These are phyloP conservation scores for Scatophagus argus DNA, from an alignment of 2,113 vertebrate species.

Conservation along the genomic window DNA sequence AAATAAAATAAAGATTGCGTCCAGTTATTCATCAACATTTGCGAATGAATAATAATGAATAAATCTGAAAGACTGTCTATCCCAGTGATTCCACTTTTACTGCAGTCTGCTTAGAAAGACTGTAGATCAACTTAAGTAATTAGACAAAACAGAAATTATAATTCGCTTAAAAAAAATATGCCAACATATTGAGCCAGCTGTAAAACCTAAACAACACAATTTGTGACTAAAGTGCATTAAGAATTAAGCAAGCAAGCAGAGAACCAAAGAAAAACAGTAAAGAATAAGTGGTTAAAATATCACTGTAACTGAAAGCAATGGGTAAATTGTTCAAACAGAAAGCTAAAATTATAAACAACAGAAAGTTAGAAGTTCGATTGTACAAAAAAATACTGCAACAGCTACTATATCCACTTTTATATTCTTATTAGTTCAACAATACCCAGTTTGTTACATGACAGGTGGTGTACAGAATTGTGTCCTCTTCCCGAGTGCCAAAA, in stretches of 20 bases:
- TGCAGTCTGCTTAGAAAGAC: neutral
- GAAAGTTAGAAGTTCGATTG: no score
- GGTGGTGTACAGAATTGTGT: neutral
- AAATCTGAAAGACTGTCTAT: no score
- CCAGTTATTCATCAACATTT: neutral
- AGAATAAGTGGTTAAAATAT: neutral
- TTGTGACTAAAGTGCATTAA: no score
- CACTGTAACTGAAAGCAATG: neutral
- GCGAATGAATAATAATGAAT: no score
- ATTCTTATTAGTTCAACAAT: neutral
- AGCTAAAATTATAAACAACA: no score
- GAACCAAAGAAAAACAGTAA: neutral
- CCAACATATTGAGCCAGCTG: no score
- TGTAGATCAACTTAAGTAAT: neutral
- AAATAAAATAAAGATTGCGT: constrained; percentile 25
- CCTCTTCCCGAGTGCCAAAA: neutral
- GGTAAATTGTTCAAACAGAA: neutral
- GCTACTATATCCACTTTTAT: no score
- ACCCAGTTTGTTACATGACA: neutral
- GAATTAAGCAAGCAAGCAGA: no score
- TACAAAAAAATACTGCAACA: neutral
- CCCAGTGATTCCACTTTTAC: neutral
- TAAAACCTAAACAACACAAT: no score
- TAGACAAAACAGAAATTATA: neutral
- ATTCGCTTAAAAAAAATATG: no score